Percentiles rank a stretch among this genome's conserved stretches.
These are phyloP conservation scores for Thamnophis elegans DNA, from an alignment of 2,797 vertebrate species.

Conservation along the genomic window DNA sequence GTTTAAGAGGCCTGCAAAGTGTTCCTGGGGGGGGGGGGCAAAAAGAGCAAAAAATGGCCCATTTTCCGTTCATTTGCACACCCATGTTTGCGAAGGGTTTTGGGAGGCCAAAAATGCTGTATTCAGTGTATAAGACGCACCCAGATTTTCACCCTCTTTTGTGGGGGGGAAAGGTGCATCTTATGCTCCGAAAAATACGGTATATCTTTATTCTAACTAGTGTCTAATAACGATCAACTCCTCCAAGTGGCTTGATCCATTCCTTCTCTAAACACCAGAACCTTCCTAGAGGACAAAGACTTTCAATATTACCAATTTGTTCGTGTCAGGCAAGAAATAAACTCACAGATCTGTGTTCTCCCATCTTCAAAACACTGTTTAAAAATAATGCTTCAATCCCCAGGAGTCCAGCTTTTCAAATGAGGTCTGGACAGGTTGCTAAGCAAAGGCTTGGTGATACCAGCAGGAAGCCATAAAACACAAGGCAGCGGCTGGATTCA, in stretches of 20 bases:
- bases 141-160: too few relatives aligned
- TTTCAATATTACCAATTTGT: not conserved
- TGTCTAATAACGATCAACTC: not conserved
- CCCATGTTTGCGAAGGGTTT: too few relatives aligned
- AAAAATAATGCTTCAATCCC: not conserved
- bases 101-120: too few relatives aligned
- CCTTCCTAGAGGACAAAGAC: not conserved
- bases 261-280: too few relatives aligned
- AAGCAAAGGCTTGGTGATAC: not conserved
- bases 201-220: not conserved
- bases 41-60: too few relatives aligned
- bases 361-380: not conserved
- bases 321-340: not conserved
- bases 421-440: not conserved
- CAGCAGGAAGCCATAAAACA: not conserved
- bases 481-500: not conserved
- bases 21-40: too few relatives aligned
- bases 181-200: too few relatives aligned
- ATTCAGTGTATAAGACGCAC: too few relatives aligned
- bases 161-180: too few relatives aligned
- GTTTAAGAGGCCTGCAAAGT: too few relatives aligned
- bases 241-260: not conserved
- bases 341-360: not conserved
- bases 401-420: not conserved
- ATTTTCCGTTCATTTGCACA: too few relatives aligned